phyloP scores from a whole-genome alignment of 2,113 vertebrate species.

The Cyphomyrus plagiostoma region DNA sequence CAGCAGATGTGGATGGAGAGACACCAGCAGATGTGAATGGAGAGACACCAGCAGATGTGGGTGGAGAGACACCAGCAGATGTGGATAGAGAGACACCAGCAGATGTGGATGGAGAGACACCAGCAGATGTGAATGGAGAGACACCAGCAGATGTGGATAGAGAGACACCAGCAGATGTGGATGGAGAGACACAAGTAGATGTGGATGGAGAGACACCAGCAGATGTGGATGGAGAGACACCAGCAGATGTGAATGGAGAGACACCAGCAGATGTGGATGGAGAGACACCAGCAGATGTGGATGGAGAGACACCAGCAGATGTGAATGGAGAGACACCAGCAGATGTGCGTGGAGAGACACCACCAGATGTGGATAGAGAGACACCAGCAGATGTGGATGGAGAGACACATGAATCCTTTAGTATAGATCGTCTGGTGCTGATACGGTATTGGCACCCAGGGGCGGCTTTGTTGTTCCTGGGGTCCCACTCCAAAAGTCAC shows the following conservation, averaged over 20 bases:
- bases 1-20: background rate
- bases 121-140: background rate
- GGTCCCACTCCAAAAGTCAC: background rate
- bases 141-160: background rate
- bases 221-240: too few species aligned
- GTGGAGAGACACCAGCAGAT: too few species aligned
- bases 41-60: too few species aligned
- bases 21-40: background rate
- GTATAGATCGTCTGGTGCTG: constrained; percentile 26
- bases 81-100: constrained; percentile 4
- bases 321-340: constrained; percentile 4
- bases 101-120: background rate
- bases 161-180: background rate
- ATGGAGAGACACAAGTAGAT: background rate
- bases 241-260: background rate
- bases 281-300: too few species aligned
- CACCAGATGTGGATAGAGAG: constrained; percentile 2
- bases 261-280: background rate
- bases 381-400: background rate
- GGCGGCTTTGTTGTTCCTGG: background rate
- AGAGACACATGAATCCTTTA: background rate
- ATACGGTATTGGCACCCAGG: background rate
- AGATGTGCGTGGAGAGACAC: background rate
- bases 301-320: too few species aligned
- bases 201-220: too few species aligned